A percentile compares a stretch with the other conserved stretches of the same genome.
These are phyloP conservation scores for Tragelaphus scriptus DNA, from an alignment of 2,113 vertebrate species.

Conservation along the genomic window DNA sequence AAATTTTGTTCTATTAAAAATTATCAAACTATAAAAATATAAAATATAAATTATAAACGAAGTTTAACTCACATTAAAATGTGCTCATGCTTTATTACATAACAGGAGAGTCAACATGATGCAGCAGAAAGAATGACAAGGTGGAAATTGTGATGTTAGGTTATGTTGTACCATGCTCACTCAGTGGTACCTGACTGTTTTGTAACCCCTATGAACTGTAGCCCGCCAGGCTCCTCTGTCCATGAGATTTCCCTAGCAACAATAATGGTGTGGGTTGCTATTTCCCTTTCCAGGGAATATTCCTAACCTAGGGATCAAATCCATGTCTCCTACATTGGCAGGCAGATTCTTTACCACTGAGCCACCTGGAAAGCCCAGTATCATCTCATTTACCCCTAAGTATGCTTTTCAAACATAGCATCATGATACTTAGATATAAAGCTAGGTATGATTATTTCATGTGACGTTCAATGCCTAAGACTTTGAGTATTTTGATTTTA, in stretches of 20 bases:
- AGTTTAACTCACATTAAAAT: not conserved
- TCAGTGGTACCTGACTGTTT: not conserved
- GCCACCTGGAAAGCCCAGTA: not conserved
- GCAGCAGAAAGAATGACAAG: not conserved
- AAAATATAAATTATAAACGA: not conserved
- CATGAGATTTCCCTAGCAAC: not conserved
- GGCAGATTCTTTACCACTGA: not conserved
- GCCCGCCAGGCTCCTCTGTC: not conserved
- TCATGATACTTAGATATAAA: not conserved
- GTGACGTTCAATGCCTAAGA: not conserved
- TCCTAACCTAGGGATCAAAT: not conserved
- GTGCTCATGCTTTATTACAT: not conserved
- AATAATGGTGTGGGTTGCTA: not conserved
- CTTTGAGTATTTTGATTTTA: not conserved
- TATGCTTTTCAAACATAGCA: not conserved
- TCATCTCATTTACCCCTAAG: not conserved
- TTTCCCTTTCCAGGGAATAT: not conserved
- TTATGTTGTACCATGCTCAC: not conserved
- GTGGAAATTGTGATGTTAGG: not conserved
- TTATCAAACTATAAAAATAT: not conserved
- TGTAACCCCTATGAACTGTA: not conserved
- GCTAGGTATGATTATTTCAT: not conserved
- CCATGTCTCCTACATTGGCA: not conserved
- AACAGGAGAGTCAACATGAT: not conserved
- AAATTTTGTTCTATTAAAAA: not conserved